A percentile compares a stretch with the other conserved stretches of the same genome.
Evolutionary conservation across 2,888 invertebrate genomes (phyloP).

Genomic region (Allolobophora icterica): DNA sequence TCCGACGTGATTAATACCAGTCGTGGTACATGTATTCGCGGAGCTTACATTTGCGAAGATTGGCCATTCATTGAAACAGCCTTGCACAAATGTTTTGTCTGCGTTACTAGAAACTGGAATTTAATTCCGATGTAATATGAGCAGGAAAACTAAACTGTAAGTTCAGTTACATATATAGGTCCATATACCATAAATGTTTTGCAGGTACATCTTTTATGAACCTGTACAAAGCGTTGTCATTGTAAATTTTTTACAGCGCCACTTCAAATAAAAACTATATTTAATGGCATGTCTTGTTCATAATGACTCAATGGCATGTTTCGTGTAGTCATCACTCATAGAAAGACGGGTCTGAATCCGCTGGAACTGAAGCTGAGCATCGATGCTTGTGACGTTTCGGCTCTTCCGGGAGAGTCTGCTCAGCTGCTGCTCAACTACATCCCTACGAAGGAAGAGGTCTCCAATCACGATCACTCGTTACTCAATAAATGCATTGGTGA

Average conservation of each 20-base stretch:
- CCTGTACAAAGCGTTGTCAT: background rate
- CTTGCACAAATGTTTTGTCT: no score
- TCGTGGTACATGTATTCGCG: background rate
- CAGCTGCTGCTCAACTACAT: conserved; percentile 49
- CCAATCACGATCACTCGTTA: background rate
- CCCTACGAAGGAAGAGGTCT: conserved; percentile 51
- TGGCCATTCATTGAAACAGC: no score
- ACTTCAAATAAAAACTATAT: no score
- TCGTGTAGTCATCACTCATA: conserved; percentile 43
- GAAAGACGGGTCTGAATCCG: conserved; percentile 27
- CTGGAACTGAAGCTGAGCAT: conserved; percentile 45
- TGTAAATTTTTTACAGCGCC: no score
- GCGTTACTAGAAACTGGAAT: no score
- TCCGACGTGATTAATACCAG: no score
- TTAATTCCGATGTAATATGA: no score
- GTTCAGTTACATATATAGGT: no score
- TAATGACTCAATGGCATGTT: background rate
- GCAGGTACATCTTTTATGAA: background rate
- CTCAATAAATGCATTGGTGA: background rate
- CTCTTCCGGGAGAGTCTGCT: conserved; percentile 47
- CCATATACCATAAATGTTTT: no score
- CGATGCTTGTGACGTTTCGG: conserved; percentile 45
- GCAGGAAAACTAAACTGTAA: no score
- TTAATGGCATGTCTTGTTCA: background rate
- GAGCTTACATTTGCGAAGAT: no score